These are phyloP conservation scores for Incurvaria masculella DNA, from an alignment of 2,888 invertebrate species.

Conservation along the genomic window DNA sequence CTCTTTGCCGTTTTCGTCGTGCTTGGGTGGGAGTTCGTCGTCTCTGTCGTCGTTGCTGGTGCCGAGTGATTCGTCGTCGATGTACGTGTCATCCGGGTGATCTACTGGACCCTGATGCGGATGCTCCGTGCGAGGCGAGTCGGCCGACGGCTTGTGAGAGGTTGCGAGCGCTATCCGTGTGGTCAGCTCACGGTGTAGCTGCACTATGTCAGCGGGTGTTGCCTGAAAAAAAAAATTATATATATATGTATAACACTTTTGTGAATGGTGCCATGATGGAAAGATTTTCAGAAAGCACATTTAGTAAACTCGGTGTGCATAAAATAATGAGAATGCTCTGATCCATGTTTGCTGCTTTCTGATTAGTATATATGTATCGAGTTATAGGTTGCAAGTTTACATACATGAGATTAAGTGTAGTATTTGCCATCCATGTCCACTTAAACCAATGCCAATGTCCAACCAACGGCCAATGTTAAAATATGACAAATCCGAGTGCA, in stretches of 20 bases:
- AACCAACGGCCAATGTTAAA: no score
- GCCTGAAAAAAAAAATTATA: conserved; percentile 28
- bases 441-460: no score
- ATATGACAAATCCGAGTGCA: no score
- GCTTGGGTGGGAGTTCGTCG: conserved; percentile 24
- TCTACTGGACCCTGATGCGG: conserved; percentile 29
- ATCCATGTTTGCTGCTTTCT: no score
- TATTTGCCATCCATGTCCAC: no score
- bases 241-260: no score
- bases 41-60: conserved; percentile 29
- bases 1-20: conserved; percentile 7
- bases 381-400: no score
- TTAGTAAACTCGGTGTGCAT: background rate
- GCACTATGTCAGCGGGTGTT: conserved; percentile 37
- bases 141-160: conserved; percentile 22
- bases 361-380: no score
- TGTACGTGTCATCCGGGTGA: conserved; percentile 12
- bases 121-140: conserved; percentile 15
- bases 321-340: no score
- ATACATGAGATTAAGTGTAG: no score
- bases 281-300: background rate
- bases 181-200: conserved; percentile 33
- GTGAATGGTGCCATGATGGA: no score
- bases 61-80: conserved; percentile 36
- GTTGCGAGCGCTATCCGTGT: conserved; percentile 26